Evolutionary conservation across 2,797 vertebrate genomes (phyloP), one percentile per base, ranked within the genome.

Genomic region (Esox lucius): DNA sequence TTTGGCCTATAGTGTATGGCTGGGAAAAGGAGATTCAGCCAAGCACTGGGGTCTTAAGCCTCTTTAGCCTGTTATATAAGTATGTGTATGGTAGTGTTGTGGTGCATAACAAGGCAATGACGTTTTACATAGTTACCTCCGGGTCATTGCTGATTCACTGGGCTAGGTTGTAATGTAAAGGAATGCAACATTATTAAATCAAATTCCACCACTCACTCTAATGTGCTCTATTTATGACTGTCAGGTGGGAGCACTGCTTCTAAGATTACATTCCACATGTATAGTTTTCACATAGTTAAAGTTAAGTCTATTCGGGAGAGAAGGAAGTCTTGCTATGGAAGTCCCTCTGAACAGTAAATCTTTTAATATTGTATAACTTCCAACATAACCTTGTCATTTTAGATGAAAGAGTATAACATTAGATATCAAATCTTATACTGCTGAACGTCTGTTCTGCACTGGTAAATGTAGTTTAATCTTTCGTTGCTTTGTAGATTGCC

Each of bases 1-100:
- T 35, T 1, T 4, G 42, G 78, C 69, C 49, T 71, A 62, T 62
- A 39, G 24, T 70, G 65, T 39, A 53, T 22, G 71, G 48, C 71
- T 28, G 35, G 8, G 12, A 26, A 59, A 0, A 28, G 26, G 62
- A 73, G 76, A 76, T 75, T 68, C 56, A 28, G 33, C 49, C 28
- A 28, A 24, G 48, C 70, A 49, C 56, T 73, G 49, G 17, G 8
- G n/a, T 69, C 39, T 33, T 39, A 59, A 71, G 51, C 31, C 28
- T 53, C 22, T 16, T 70, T 19, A 19, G 5, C 35, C 56, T 77
- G 74, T 71, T 19, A 68, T 67, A 49, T 46, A 46, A 46, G 8
- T 46, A 13, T 46, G 42, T 46, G 42, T 46, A 6, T 13, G 42
- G 42, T 61, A 75, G 70, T 46, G 11, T 66, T 15, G 22, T 17